Base-by-base conservation (phyloP, 2,888 invertebrate genomes). In the Notodonta dromedarius region DNA sequence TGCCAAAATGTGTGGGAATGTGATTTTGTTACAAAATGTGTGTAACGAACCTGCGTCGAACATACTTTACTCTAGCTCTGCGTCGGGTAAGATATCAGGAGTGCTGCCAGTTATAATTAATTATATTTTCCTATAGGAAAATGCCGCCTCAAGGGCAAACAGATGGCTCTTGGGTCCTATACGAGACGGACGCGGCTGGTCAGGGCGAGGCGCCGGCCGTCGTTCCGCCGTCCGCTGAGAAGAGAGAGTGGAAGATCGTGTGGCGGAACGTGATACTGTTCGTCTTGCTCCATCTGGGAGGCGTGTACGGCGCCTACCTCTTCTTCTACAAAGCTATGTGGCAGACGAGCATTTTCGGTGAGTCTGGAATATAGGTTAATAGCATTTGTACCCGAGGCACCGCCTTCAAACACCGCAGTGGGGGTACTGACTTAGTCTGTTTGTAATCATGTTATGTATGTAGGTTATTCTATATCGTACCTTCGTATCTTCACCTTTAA, bases 181-280 rank as follows among this genome's bases (percentile, higher is more conserved):
- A 85, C 63, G 94, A 93, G 74, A 76, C 86, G 0, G 94, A 94
- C 67, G 85, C 83, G 12, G 78, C 73, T 40, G 86, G 85, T 52
- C 84, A 80, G 39, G 85, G 71, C 52, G 83, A 77, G 16, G 73
- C 80, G 4, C 67, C 77, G 9, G 70, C 76, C 0, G 67, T 79
- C 0, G 84, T 87, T 2, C 74, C 85, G 0, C 88, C 91, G 0
- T 83, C 86, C 5, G 95, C 95, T 0, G 95, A 95, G 59, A 94
- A 94, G 69, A 90, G 95, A 59, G 91, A 93, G 76, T 78, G 94
- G 69, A 84, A 94, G 74, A 91, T 97, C 50, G 98, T 98, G 0
- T 98, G 98, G 98, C 94, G 96, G 70, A 98, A 98, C 79, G 96
- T 98, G 24, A 89, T 96, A 1, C 90, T 96, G 2, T 97, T 98